Evolutionary conservation across 2,888 invertebrate species (phyloP).

Genomic region (Micropterix aruncella): DNA sequence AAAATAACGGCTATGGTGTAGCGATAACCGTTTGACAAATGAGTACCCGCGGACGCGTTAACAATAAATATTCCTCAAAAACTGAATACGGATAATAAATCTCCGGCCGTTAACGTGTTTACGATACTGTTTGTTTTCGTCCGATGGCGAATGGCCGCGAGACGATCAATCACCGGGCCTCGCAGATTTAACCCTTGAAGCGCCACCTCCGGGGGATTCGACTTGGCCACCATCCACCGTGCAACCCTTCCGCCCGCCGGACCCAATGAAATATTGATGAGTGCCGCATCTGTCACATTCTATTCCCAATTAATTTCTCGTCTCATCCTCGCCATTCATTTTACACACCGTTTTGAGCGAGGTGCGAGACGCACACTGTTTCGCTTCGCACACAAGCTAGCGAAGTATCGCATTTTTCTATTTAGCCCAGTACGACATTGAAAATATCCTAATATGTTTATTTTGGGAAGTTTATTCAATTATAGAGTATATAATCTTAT

Average conservation of each 20-base stretch:
- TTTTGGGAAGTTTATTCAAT: too few relatives aligned
- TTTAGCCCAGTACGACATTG: too few relatives aligned
- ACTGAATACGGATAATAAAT: conserved; percentile 1
- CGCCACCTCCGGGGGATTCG: conserved; percentile 3
- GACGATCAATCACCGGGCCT: conserved; percentile 1
- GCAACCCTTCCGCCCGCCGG: conserved; percentile 9
- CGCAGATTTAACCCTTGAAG: conserved; percentile 5
- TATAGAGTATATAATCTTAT: too few relatives aligned
- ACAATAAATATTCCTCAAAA: neutral
- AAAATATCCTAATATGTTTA: too few relatives aligned
- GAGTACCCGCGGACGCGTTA: neutral
- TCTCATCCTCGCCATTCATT: conserved; percentile 10
- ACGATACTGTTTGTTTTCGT: neutral
- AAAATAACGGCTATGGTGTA: too few relatives aligned
- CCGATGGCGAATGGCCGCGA: conserved; percentile 1
- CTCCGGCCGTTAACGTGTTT: neutral
- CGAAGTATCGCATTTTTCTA: too few relatives aligned
- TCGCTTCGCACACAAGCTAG: too few relatives aligned
- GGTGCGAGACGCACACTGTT: too few relatives aligned
- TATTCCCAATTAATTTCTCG: conserved; percentile 13
- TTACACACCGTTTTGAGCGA: neutral
- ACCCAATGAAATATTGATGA: conserved; percentile 13
- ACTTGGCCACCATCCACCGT: neutral
- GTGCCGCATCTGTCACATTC: conserved; percentile 12
- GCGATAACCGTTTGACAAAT: too few relatives aligned